Evolutionary conservation across 2,888 invertebrate species (phyloP).

Genomic region (Pyralis farinalis): DNA sequence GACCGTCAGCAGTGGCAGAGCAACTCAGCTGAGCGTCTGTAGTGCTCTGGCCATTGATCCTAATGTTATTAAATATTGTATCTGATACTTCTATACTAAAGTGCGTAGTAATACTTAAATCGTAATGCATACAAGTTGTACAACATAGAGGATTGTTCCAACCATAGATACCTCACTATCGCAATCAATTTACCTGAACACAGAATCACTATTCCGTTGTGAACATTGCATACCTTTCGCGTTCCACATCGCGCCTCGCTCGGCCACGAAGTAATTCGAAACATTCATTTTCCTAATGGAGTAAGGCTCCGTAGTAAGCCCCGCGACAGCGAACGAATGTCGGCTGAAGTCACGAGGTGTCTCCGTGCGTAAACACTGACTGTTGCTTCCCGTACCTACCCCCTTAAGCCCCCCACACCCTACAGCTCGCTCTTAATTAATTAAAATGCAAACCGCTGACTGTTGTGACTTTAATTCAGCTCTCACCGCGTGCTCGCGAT

Average conservation of each 20-base stretch:
- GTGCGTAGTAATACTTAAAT: no score
- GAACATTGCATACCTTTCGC: constrained; percentile 28
- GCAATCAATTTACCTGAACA: constrained; percentile 5
- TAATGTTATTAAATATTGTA: no score
- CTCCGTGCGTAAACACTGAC: constrained; percentile 64
- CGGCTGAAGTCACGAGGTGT: constrained; percentile 52
- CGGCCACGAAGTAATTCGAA: constrained; percentile 64
- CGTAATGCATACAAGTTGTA: no score
- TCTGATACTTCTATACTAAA: no score
- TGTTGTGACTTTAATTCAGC: constrained; percentile 51
- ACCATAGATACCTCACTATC: no score
- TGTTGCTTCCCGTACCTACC: constrained; percentile 41
- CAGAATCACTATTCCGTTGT: constrained; percentile 30
- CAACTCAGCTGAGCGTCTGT: no score
- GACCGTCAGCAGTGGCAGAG: no score
- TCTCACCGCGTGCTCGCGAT: constrained; percentile 35
- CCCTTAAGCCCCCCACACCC: constrained; percentile 13
- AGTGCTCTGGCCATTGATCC: no score
- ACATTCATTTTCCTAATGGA: constrained; percentile 82
- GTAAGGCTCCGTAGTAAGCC: constrained; percentile 62
- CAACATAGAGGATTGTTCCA: no score
- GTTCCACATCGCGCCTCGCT: constrained; percentile 21
- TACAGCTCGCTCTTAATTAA: constrained; percentile 63
- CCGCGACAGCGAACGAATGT: constrained; percentile 55
- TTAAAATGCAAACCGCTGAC: constrained; percentile 72